Evolutionary conservation across 1,140 invertebrate genomes (phyloP).

Genomic region (Wasmannia auropunctata): DNA sequence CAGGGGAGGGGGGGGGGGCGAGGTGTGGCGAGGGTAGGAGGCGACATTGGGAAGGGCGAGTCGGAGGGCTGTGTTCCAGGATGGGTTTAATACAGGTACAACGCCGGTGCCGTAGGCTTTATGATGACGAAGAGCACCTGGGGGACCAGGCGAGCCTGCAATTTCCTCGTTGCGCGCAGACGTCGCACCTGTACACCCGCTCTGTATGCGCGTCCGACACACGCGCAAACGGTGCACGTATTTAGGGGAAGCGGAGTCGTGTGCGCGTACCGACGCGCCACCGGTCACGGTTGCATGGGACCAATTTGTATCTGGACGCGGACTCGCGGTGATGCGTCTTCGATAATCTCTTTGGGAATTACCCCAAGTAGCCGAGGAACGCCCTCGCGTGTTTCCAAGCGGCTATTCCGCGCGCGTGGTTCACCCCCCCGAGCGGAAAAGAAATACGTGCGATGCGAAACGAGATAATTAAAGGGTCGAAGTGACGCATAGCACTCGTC

Average conservation of each 20-base stretch:
- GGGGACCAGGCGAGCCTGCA: constrained; percentile 81
- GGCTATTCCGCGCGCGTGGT: constrained; percentile 20
- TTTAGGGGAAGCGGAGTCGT: background rate
- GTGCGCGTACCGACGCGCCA: constrained; percentile 54
- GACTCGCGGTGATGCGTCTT: constrained; percentile 73
- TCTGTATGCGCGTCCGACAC: constrained; percentile 14
- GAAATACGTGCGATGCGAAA: constrained; percentile 2
- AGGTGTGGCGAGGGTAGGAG: background rate
- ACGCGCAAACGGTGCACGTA: constrained; percentile 61
- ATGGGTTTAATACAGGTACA: constrained; percentile 83
- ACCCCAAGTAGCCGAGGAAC: constrained; percentile 50
- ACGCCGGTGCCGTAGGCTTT: constrained; percentile 82
- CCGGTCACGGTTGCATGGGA: constrained; percentile 71
- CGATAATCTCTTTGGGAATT: constrained; percentile 76
- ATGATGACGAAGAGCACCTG: constrained; percentile 85
- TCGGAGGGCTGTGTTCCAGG: constrained; percentile 74
- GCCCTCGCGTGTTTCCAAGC: constrained; percentile 33
- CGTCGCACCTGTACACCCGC: constrained; percentile 70
- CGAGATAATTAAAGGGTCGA: constrained; percentile 28
- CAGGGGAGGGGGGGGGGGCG: constrained; percentile 41
- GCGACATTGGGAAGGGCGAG: constrained; percentile 56
- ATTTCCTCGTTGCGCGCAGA: constrained; percentile 78
- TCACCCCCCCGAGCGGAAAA: background rate
- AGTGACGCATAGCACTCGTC: background rate
- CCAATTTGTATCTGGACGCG: constrained; percentile 78